Evolutionary conservation across 2,797 vertebrate genomes (phyloP), one percentile per base, ranked within the genome.

Genomic region (Pangasius krempfi): DNA sequence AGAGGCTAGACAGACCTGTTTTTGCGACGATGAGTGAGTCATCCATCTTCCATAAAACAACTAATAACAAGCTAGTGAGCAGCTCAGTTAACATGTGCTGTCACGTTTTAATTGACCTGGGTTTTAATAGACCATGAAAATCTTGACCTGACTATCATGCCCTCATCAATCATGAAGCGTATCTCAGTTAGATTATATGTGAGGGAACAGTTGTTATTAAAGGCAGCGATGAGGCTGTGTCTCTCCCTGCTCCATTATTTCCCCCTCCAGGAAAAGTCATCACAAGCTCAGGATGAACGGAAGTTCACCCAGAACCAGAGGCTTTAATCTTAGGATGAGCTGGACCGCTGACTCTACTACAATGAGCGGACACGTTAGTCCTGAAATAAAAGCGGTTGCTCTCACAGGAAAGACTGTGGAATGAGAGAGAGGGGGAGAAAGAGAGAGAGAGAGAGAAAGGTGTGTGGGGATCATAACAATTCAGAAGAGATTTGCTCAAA

Each of bases 401-500:
- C 33, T 50, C n/a, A 78, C 88, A 62, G 72, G 56, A 87, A 87
- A 88, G n/a, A n/a, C 72, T 25, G 20, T 14, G 37, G 16, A 54
- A 54, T 2, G 0, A 25, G 16, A 56, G 18, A 33, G 54, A 0
- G 9, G 9, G 78, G 33, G 37, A 50, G 18, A 50, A 56, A 76
- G n/a, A 40, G 20, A 66, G 78, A 30, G 62, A 50, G 30, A 72
- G 37, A 52, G 13, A 75, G 90, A 58, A 20, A 44, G 62, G 22
- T 79, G 68, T 37, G 73, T 33, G 30, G 50, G 70, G 72, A 76
- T 90, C 82, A 83, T 82, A 85, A 86, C 81, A 89, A 85, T 86
- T 86, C 64, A 87, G 88, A 88, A 84, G 68, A 87, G 62, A 90
- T 90, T 86, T 86, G 82, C 86, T 86, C 70, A 27, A 84, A 90